Conservation (phyloP, 1,140 invertebrate genomes). For the Oryctes rhinoceros region DNA sequence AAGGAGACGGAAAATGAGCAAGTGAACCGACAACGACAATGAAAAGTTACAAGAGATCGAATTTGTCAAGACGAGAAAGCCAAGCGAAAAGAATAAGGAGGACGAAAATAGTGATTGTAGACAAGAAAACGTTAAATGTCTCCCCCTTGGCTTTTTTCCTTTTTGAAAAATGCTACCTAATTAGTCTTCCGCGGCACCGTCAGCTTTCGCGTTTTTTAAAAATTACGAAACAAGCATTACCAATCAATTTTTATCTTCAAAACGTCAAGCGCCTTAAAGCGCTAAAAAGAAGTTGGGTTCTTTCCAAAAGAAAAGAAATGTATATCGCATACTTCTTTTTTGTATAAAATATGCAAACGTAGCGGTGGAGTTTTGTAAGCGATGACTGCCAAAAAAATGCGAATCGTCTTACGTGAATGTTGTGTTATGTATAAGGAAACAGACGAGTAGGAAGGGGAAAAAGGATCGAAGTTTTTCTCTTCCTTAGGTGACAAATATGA, state of each 20-base stretch:
- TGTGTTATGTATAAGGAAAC: conserved; percentile 30
- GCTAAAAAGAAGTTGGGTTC: too few species aligned
- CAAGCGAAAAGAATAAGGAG: not conserved
- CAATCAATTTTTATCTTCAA: not conserved
- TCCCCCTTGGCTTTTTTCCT: conserved; percentile 17
- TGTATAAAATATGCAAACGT: conserved; percentile 58
- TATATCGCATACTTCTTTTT: not conserved
- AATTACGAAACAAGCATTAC: not conserved
- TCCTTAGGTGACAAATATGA: conserved; percentile 71
- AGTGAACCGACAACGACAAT: not conserved
- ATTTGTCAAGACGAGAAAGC: not conserved
- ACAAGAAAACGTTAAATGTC: conserved; percentile 6
- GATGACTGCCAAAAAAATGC: conserved; percentile 11
- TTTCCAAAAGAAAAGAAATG: too few species aligned
- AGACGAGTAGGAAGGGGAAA: conserved; percentile 41
- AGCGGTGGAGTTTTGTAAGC: conserved; percentile 37
- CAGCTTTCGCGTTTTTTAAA: conserved; percentile 43
- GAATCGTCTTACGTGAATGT: conserved; percentile 5
- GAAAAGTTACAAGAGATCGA: not conserved
- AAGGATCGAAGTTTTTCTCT: conserved; percentile 60
- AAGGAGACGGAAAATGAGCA: conserved; percentile 10
- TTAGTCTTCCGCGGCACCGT: conserved; percentile 46
- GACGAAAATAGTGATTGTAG: conserved; percentile 36
- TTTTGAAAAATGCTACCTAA: conserved; percentile 46
- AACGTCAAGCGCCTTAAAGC: too few species aligned